These are phyloP conservation scores for Odocoileus virginianus DNA, from an alignment of 2,113 vertebrate genomes.

Conservation along the genomic window DNA sequence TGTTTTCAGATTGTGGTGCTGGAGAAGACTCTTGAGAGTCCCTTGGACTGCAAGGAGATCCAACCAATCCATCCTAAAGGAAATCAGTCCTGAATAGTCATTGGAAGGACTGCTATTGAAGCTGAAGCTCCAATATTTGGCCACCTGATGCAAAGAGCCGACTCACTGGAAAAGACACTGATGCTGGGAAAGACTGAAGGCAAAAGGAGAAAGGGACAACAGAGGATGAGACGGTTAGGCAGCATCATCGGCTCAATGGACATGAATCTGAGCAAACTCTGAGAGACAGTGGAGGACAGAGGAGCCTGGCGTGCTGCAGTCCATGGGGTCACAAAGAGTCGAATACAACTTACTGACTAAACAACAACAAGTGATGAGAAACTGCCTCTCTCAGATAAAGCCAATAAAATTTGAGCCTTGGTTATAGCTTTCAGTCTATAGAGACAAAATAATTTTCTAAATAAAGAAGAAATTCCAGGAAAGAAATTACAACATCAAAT, in stretches of 20 bases:
- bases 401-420: not conserved
- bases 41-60: not conserved
- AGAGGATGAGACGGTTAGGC: not conserved
- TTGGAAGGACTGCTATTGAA: not conserved
- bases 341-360: not conserved
- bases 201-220: not conserved
- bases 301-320: not conserved
- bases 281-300: not conserved
- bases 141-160: not conserved
- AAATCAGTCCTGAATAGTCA: not conserved
- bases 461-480: not conserved
- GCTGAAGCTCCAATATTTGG: not conserved
- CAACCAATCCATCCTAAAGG: not conserved
- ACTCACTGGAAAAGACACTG: not conserved
- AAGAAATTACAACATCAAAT: not conserved
- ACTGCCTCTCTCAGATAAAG: not conserved
- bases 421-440: not conserved
- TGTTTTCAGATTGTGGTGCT: not conserved
- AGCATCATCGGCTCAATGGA: not conserved
- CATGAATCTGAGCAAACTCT: not conserved
- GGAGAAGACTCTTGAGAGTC: not conserved
- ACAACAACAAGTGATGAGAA: not conserved
- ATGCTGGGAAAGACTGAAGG: not conserved
- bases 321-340: not conserved
- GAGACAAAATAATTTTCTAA: slow-evolving; percentile 6